A percentile compares a stretch with the other conserved stretches of the same genome.
phyloP scores from a whole-genome alignment of 2,888 invertebrate species.

The Cosmopolites sordidus region DNA sequence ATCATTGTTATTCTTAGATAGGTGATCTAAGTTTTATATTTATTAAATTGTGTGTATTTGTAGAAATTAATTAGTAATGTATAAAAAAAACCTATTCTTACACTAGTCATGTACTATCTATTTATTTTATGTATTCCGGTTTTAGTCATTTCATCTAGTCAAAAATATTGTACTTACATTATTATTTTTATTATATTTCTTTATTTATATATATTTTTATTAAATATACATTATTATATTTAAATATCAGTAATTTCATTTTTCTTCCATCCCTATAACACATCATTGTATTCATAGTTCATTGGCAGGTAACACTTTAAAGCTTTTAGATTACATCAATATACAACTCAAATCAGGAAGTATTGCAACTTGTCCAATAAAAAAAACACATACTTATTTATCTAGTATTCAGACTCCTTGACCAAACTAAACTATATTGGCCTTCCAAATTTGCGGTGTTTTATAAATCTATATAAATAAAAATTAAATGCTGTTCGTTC shows the following conservation, averaged over 20 bases:
- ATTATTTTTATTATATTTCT: slow-evolving; percentile 34
- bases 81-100: slow-evolving; percentile 31
- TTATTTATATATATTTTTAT: slow-evolving; percentile 38
- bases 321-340: too few relatives aligned
- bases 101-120: slow-evolving; percentile 35
- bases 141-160: slow-evolving; percentile 37
- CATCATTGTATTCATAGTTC: too few relatives aligned
- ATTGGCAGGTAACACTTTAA: too few relatives aligned
- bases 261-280: background rate
- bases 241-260: slow-evolving; percentile 16
- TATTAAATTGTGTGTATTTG: slow-evolving; percentile 38
- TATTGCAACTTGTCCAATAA: too few relatives aligned
- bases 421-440: too few relatives aligned
- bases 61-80: slow-evolving; percentile 35
- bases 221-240: slow-evolving; percentile 39
- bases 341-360: too few relatives aligned
- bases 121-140: slow-evolving; percentile 30
- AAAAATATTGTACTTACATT: slow-evolving; percentile 30
- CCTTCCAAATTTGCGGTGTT: too few relatives aligned
- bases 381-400: too few relatives aligned
- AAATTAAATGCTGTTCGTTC: too few relatives aligned
- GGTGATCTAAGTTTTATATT: slow-evolving; percentile 37
- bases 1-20: slow-evolving; percentile 35
- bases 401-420: too few relatives aligned
- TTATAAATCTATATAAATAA: too few relatives aligned